Base-by-base conservation (phyloP, 1,140 invertebrate species). In the Bathynomus jamesi region DNA sequence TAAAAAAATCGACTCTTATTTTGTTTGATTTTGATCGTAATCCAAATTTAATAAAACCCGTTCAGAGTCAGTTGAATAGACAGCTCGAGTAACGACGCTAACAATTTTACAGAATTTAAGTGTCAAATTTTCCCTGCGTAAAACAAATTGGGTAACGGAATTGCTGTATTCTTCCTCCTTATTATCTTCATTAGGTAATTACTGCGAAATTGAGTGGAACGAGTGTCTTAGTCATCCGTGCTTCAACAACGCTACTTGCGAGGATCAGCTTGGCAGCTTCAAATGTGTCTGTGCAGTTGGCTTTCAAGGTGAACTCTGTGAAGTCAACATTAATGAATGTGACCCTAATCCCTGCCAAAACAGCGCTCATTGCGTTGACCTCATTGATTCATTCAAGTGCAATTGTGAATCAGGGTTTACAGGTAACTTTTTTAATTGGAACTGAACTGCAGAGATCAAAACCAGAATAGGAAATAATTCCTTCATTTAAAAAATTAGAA, bases 311-410 rank as follows among this genome's bases (percentile, higher is more conserved):
- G 73, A 74, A 0, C 80, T 84, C 70, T 88, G 87, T 71, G 82
- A 85, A 62, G 61, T 69, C 27, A 70, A 77, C 69, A 82, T 85
- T 2, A 79, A 87, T 72, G 86, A 87, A 70, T 86, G 85, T 78
- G 69, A 73, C 13, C 75, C 69, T 25, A 65, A 80, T 61, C 79
- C 82, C 13, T 84, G 83, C 72, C 76, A 76, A 40, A 83, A 84
- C 74, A 81, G 81, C 11, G 83, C 79, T 11, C 80, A 78, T n/a
- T 84, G 83, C 72, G 70, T 74, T 10, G 93, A 95, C 81, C 85
- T 90, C 8, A 91, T 95, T 0, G 91, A 93, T 80, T 89, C 89
- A 17, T 94, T 93, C 82, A 89, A 92, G 77, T 99, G 96, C 82
- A 89, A 93, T 8, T 96, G 93, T 83, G 87, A 90, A 27, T 84